Conservation (phyloP, 2,888 invertebrate genomes). For the Parochlus steinenii region DNA sequence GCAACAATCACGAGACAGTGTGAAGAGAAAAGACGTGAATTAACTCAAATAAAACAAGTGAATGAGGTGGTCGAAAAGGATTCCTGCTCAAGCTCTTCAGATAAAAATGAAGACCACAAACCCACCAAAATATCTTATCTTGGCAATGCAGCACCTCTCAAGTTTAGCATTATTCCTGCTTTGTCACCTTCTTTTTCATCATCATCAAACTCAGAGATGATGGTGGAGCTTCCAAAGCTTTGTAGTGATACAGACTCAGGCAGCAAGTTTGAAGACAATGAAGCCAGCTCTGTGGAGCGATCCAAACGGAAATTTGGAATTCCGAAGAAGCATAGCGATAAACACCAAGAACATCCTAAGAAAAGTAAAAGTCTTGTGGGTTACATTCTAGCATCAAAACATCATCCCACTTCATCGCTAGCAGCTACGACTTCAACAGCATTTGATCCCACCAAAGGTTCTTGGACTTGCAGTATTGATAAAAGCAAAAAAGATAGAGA, state of each 20-base stretch:
- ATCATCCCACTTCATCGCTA: conserved; percentile 4
- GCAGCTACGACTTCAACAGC: conserved; percentile 10
- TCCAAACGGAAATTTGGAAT: conserved; percentile 63
- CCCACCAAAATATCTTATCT: background rate
- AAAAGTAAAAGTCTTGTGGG: conserved; percentile 57
- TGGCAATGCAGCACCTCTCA: background rate
- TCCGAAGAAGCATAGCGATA: conserved; percentile 51
- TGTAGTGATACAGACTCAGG: conserved; percentile 20
- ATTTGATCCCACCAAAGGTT: too few species aligned
- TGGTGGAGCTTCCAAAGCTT: conserved; percentile 16
- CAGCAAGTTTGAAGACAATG: conserved; percentile 18
- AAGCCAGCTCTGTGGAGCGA: conserved; percentile 22
- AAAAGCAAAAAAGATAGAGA: conserved; percentile 10
- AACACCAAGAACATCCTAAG: conserved; percentile 58
- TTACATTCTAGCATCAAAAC: conserved; percentile 38
- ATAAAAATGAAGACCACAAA: background rate
- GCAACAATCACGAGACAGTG: conserved; percentile 69
- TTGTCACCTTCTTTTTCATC: conserved; percentile 11
- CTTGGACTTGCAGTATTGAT: conserved; percentile 11
- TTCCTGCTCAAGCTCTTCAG: background rate
- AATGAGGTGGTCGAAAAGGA: conserved; percentile 25
- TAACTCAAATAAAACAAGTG: conserved; percentile 51
- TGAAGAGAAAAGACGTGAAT: conserved; percentile 65
- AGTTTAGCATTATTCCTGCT: conserved; percentile 10
- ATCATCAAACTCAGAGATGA: conserved; percentile 11